Base-by-base conservation (phyloP, 1,140 invertebrate species). In the Eurosta solidaginis region DNA sequence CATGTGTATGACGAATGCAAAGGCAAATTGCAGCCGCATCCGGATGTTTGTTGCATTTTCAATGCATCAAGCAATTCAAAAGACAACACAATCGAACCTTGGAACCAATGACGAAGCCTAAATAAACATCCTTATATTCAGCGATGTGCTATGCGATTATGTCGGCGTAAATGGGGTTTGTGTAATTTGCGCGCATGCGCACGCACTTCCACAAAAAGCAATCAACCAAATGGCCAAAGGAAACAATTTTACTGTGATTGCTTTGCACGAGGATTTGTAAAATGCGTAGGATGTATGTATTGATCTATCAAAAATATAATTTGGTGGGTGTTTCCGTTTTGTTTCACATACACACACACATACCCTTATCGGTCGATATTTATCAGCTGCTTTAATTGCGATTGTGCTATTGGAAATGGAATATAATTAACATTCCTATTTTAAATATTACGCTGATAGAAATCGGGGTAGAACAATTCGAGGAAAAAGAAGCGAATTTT, bases 11-110 rank as follows among this genome's bases (percentile, higher is more conserved):
- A 17, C n/a, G n/a, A n/a, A n/a, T n/a, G n/a, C n/a, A n/a, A n/a
- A n/a, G 7, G 59, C 17, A 17, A 68, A 68, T 68, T 68, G 33
- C 59, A 68, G 59, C 59, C 36, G 36, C 59, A 42, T 68, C 59
- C 59, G 59, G 59, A 9, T 63, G 25, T 63, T 63, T 63, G 54
- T 63, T 63, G 49, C 25, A 52, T 10, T 4, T 22, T 3, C 49
- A 50, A 25, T 20, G 20, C 25, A 3, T 25, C 20, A 54, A 54
- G 50, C 22, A 10, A 59, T 17, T 59, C 4, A 63, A 36, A 36
- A 29, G n/a, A n/a, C n/a, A n/a, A 36, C 54, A 36, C 59, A 20
- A 20, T 12, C 59, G n/a, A 68, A 33, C 59, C 59, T 68, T n/a
- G n/a, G n/a, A n/a, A 68, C 33, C 14, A 5, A 36, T 40, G 33